Conservation (phyloP, 2,113 vertebrate species). For the Merops nubicus region DNA sequence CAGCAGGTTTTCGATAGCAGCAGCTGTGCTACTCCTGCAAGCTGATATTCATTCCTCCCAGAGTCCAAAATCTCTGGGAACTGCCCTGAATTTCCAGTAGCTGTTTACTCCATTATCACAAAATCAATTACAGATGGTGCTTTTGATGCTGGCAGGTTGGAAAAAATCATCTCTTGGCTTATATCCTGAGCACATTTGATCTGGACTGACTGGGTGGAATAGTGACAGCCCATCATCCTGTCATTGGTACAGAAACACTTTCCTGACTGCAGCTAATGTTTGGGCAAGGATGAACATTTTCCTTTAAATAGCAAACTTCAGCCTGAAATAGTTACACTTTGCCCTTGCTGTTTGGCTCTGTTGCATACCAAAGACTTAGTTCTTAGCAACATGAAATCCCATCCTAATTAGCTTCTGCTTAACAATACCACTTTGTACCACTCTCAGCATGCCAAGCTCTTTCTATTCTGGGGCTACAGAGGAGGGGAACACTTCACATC, state of each 20-base stretch:
- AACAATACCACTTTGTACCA: constrained; percentile 78
- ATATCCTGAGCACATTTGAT: constrained; percentile 31
- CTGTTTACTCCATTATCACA: constrained; percentile 18
- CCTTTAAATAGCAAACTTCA: constrained; percentile 57
- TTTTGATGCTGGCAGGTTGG: constrained; percentile 17
- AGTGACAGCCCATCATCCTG: neutral
- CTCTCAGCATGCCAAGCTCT: constrained; percentile 55
- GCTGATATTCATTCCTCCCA: neutral
- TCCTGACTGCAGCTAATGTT: neutral
- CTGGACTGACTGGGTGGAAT: neutral
- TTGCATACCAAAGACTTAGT: constrained; percentile 67
- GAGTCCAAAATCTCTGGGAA: neutral
- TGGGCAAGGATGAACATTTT: neutral
- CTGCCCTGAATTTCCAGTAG: constrained; percentile 36
- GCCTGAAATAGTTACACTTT: constrained; percentile 62
- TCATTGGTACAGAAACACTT: constrained; percentile 1
- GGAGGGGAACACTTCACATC: constrained; percentile 4
- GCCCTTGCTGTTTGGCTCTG: constrained; percentile 54
- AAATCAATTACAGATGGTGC: constrained; percentile 33
- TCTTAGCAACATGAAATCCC: constrained; percentile 75
- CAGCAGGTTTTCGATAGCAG: neutral
- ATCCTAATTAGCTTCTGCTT: constrained; percentile 67
- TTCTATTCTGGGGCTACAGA: constrained; percentile 59
- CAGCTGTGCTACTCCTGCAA: neutral
- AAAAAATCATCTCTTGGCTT: constrained; percentile 29